Evolutionary conservation across 1,140 invertebrate species (phyloP).

Genomic region (Hycleus phaleratus): DNA sequence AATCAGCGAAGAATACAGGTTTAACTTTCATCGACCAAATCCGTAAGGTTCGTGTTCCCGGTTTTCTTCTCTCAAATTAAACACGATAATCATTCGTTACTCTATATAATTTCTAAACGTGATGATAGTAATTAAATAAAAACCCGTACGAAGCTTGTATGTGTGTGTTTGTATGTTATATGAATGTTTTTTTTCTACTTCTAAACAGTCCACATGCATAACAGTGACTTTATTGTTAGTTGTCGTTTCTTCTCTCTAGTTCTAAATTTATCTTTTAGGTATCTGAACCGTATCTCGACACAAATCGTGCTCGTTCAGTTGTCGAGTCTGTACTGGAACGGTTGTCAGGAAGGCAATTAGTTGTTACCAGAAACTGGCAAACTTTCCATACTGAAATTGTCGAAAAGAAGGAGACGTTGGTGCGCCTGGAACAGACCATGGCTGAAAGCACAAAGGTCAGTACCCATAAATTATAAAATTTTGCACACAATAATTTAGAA

Average conservation of each 20-base stretch:
- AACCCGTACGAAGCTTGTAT: no score
- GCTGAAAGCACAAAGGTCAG: conserved; percentile 66
- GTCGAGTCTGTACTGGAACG: conserved; percentile 64
- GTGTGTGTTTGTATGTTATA: no score
- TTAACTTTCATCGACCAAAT: conserved; percentile 61
- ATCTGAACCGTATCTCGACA: conserved; percentile 66
- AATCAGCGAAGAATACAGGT: conserved; percentile 53
- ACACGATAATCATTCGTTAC: no score
- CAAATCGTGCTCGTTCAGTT: conserved; percentile 57
- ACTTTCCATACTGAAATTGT: conserved; percentile 57
- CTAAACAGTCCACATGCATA: no score
- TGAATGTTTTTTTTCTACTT: no score
- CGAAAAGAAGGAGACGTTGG: conserved; percentile 57
- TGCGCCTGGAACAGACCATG: conserved; percentile 61
- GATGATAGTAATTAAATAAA: no score
- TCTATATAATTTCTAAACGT: no score
- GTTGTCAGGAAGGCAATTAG: conserved; percentile 58
- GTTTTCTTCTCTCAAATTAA: not conserved
- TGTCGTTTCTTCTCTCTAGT: conserved; percentile 12
- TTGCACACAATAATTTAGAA: no score
- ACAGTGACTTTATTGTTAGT: not conserved
- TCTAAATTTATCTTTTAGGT: conserved; percentile 48
- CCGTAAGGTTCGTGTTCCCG: conserved; percentile 45
- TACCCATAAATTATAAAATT: not conserved
- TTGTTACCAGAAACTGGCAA: conserved; percentile 60